phyloP scores from a whole-genome alignment of 2,888 invertebrate genomes.

The Drosophila differens region DNA sequence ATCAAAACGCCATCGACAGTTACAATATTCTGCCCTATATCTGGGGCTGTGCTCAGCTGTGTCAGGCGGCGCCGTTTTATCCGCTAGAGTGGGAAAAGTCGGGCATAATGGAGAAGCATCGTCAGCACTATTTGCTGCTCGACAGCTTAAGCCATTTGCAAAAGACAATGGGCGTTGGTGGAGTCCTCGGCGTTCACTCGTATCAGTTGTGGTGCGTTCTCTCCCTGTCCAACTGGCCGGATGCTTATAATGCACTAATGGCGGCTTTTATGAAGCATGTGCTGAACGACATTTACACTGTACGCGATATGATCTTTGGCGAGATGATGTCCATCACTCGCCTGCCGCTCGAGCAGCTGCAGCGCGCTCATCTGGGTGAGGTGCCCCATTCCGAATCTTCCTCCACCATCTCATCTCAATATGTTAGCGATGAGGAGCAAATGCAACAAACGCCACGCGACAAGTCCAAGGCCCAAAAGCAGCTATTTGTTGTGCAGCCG shows the following conservation, averaged over 20 bases:
- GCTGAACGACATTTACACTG: constrained; percentile 95
- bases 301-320: constrained; percentile 97
- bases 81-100: constrained; percentile 92
- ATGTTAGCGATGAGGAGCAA: background rate
- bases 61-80: constrained; percentile 92
- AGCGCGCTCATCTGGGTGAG: constrained; percentile 26
- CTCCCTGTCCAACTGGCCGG: constrained; percentile 95
- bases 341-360: constrained; percentile 21
- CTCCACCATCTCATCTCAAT: background rate
- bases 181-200: constrained; percentile 96
- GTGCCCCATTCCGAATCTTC: background rate
- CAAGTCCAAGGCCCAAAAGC: background rate
- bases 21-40: constrained; percentile 99
- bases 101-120: constrained; percentile 88
- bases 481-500: background rate
- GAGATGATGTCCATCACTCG: constrained; percentile 91
- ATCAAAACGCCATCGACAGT: constrained; percentile 95
- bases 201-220: constrained; percentile 99
- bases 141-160: constrained; percentile 96
- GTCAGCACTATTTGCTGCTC: constrained; percentile 95
- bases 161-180: constrained; percentile 92
- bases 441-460: too few species aligned
- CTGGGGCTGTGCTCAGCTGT: constrained; percentile 98
- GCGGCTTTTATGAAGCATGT: constrained; percentile 99
- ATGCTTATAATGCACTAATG: constrained; percentile 97